A percentile compares a stretch with the other conserved stretches of the same genome.
phyloP scores from a whole-genome alignment of 1,140 invertebrate species.

The Bradynema listronoti region DNA sequence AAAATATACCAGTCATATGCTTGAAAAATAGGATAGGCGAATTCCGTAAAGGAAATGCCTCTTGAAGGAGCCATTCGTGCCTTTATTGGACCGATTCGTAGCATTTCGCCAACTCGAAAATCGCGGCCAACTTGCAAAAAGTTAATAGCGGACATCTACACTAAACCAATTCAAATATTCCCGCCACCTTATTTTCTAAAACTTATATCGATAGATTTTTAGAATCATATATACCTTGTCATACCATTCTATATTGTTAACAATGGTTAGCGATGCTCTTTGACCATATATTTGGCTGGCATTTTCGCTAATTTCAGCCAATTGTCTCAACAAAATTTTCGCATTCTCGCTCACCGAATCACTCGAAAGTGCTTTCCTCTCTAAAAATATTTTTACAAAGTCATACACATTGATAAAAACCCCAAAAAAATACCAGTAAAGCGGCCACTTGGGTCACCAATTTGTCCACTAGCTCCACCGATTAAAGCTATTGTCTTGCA shows the following conservation, averaged over 20 bases:
- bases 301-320: slow-evolving; percentile 61
- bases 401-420: background rate
- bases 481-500: slow-evolving; percentile 63
- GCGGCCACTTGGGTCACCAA: slow-evolving; percentile 89
- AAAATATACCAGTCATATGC: slow-evolving; percentile 91
- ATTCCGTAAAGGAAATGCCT: slow-evolving; percentile 85
- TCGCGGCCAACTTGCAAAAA: slow-evolving; percentile 75
- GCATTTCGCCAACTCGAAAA: slow-evolving; percentile 72
- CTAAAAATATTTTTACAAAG: slow-evolving; percentile 22
- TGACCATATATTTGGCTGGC: slow-evolving; percentile 24
- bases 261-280: slow-evolving; percentile 75
- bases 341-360: slow-evolving; percentile 68
- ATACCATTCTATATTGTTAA: slow-evolving; percentile 69
- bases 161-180: too few species aligned
- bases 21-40: slow-evolving; percentile 91
- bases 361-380: slow-evolving; percentile 63
- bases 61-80: slow-evolving; percentile 26
- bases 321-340: slow-evolving; percentile 67
- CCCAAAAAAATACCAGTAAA: slow-evolving; percentile 63
- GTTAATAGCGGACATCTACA: slow-evolving; percentile 70
- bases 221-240: slow-evolving; percentile 28
- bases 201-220: background rate
- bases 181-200: slow-evolving; percentile 81
- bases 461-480: slow-evolving; percentile 83
- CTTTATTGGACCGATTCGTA: slow-evolving; percentile 60